Conservation (phyloP, 2,888 invertebrate genomes). For the Drosophila robusta region DNA sequence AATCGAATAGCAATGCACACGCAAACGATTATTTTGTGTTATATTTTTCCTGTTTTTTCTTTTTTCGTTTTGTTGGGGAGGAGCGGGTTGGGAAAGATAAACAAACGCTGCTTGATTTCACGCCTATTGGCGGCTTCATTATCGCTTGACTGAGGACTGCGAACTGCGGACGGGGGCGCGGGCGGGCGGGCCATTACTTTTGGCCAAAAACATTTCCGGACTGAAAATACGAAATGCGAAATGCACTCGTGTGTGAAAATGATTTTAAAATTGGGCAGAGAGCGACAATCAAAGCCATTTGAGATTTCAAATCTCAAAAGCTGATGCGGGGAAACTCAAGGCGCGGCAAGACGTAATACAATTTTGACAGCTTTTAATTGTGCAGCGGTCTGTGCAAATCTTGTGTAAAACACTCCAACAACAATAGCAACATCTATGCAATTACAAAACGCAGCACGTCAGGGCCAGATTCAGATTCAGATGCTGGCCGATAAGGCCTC, state of each 20-base stretch:
- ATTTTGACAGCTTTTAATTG: constrained; percentile 80
- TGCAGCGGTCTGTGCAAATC: constrained; percentile 62
- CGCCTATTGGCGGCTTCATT: constrained; percentile 66
- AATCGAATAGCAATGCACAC: constrained; percentile 60
- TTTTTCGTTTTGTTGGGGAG: neutral
- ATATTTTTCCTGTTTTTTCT: constrained; percentile 11
- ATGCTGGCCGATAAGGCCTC: constrained; percentile 6
- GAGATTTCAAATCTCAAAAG: constrained; percentile 46
- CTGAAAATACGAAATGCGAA: constrained; percentile 39
- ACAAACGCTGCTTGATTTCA: constrained; percentile 61
- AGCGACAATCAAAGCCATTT: constrained; percentile 73
- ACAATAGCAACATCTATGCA: constrained; percentile 38
- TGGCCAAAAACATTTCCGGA: constrained; percentile 67
- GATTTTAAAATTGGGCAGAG: constrained; percentile 75
- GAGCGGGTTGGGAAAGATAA: constrained; percentile 49
- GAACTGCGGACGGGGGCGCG: neutral
- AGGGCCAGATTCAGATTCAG: constrained; percentile 51
- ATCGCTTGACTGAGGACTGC: constrained; percentile 35
- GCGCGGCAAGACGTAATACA: constrained; percentile 34
- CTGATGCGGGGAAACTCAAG: constrained; percentile 35
- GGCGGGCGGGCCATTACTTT: constrained; percentile 34
- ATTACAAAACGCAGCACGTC: constrained; percentile 69
- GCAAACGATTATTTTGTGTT: constrained; percentile 52
- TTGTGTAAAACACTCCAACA: constrained; percentile 20
- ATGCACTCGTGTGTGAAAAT: constrained; percentile 80